Evolutionary conservation across 2,113 vertebrate genomes (phyloP).

Genomic region (Phylloscopus trochiloides): DNA sequence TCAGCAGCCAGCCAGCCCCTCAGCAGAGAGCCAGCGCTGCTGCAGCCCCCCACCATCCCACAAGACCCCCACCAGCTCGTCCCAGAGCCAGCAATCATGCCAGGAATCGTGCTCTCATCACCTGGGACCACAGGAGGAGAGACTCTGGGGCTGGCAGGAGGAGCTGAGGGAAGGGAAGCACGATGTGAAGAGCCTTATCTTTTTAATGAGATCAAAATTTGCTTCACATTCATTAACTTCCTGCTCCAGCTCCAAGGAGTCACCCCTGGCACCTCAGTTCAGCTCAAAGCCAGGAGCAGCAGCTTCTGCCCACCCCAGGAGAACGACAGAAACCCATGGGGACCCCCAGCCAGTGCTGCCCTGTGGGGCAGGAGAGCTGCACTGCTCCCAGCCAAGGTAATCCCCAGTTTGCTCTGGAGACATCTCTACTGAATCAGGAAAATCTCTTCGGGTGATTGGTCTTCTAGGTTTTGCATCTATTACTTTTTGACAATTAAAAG

Average conservation of each 20-base stretch:
- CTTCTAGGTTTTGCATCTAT: neutral
- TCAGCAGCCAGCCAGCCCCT: neutral
- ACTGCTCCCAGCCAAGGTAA: neutral
- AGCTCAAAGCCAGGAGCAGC: neutral
- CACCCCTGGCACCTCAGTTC: neutral
- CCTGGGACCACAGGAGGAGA: neutral
- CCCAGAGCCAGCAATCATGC: neutral
- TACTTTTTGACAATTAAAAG: neutral
- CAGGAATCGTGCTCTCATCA: neutral
- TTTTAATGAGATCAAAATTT: neutral
- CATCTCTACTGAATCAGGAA: neutral
- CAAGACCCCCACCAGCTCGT: accelerated
- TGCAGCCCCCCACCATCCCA: accelerated
- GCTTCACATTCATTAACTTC: neutral
- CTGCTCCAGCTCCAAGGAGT: neutral
- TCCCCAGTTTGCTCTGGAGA: neutral
- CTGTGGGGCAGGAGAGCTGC: neutral
- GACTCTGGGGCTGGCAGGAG: neutral
- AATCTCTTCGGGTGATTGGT: neutral
- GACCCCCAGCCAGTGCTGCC: neutral
- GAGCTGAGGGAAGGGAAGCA: neutral
- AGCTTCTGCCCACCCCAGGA: neutral
- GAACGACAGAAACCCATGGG: accelerated
- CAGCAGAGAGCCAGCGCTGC: neutral
- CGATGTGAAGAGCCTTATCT: neutral